Percentiles rank a stretch among this genome's conserved stretches.
Conservation (phyloP, 2,797 vertebrate genomes). For the Poeciliopsis infans region DNA sequence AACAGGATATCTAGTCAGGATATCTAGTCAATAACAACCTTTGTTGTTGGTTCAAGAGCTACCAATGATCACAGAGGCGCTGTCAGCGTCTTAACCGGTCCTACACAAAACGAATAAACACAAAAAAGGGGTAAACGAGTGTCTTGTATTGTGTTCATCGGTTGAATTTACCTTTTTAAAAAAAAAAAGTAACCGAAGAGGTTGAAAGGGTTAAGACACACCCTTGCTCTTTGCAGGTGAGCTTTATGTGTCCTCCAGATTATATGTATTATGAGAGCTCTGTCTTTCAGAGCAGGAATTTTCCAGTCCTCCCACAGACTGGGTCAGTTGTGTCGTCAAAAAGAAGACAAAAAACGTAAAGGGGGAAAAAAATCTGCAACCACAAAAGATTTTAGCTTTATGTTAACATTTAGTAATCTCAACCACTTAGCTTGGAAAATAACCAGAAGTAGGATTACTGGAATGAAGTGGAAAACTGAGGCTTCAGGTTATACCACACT, state of each 20-base stretch:
- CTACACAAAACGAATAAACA: not conserved
- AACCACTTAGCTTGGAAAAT: constrained; percentile 25
- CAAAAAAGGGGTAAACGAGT: not conserved
- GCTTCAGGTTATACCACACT: not conserved
- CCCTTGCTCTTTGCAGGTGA: constrained; percentile 19
- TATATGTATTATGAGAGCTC: constrained; percentile 14
- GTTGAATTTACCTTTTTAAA: not conserved
- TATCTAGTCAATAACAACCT: not conserved
- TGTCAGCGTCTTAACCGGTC: not conserved
- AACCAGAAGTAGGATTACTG: constrained; percentile 10
- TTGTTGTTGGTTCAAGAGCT: not conserved
- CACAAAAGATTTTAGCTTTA: constrained; percentile 16
- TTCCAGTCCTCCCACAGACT: constrained; percentile 20
- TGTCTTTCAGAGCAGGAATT: constrained; percentile 29
- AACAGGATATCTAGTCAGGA: not conserved
- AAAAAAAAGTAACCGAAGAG: not conserved
- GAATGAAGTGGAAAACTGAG: constrained; percentile 3
- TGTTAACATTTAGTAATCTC: constrained; percentile 39
- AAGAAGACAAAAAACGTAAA: not conserved
- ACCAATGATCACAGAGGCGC: constrained; percentile 3
- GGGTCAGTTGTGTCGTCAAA: not conserved
- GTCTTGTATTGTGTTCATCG: not conserved
- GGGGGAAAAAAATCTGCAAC: constrained; percentile 6
- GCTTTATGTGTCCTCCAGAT: constrained; percentile 42
- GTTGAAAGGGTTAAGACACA: constrained; percentile 27